Conservation (phyloP, 2,113 vertebrate species). For the Mellivora capensis region DNA sequence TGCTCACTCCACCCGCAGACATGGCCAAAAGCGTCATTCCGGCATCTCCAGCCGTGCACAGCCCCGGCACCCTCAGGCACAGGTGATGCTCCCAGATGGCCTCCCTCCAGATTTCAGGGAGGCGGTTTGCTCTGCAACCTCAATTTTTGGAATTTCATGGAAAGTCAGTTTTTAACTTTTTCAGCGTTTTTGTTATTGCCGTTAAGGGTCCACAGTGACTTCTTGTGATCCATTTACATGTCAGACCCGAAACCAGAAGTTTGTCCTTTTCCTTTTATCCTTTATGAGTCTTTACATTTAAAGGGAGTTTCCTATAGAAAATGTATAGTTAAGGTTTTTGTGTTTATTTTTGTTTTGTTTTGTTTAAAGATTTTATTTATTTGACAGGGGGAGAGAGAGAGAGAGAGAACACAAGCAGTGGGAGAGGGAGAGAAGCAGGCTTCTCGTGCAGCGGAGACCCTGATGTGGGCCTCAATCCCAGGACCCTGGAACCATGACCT, state of each 20-base stretch:
- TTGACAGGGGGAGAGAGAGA: too few relatives aligned
- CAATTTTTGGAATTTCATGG: not conserved
- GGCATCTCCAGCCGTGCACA: rapidly evolving
- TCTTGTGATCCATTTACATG: not conserved
- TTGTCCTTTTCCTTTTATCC: not conserved
- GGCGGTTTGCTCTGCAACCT: not conserved
- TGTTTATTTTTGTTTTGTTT: not conserved
- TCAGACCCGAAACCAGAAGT: not conserved
- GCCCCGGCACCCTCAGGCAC: not conserved
- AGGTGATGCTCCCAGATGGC: not conserved
- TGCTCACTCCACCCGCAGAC: not conserved
- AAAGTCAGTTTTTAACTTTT: not conserved
- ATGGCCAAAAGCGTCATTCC: not conserved
- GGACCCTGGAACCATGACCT: too few relatives aligned
- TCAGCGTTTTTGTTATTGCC: not conserved
- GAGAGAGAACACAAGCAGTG: too few relatives aligned
- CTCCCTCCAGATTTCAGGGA: not conserved
- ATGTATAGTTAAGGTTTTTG: not conserved
- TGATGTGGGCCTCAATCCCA: too few relatives aligned
- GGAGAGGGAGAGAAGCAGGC: too few relatives aligned
- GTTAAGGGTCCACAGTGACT: not conserved
- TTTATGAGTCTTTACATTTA: too few relatives aligned
- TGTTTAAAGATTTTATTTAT: too few relatives aligned
- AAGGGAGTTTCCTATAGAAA: not conserved
- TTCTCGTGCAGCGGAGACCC: too few relatives aligned